Evolutionary conservation across 2,113 vertebrate species (phyloP), one percentile per base, ranked within the genome.

Genomic region (Alethe castanea): DNA sequence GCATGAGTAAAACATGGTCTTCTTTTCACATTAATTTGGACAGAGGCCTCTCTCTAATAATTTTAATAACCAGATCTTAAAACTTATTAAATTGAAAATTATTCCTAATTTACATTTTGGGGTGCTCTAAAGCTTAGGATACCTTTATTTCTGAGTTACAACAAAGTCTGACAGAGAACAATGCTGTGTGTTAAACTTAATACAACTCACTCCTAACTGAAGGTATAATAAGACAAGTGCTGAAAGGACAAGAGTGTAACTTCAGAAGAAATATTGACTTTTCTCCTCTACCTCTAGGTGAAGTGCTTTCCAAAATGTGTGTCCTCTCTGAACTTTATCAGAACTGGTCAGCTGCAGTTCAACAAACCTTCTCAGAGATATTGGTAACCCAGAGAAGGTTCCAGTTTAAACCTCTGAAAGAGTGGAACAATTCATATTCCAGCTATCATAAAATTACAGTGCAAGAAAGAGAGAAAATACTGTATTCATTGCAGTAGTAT

Each of bases 401-500:
- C 17, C 48, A 38, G 11, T 10, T 77, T 64, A 56, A 57, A 66
- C 18, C 33, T 25, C 31, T 53, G 54, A 65, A 57, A 25, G 56
- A 80, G 16, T 23, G 29, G 60, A 90, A 80, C 88, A 66, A 82
- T 73, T 89, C 25, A 48, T 88, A 57, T 70, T 79, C 47, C 36
- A 23, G 7, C 9, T 57, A 56, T 52, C 69, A 69, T 36, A 93
- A 94, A 89, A 59, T 29, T 31, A 57, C 42, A 72, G 40, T 19
- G 33, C 8, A 7, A 86, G 54, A 81, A 7, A 62, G 61, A 65
- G n/a, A 93, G 33, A 72, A 91, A 92, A 47, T 1, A 1, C 50
- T 50, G 61, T 33, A 65, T 86, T 95, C 84, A 71, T 76, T 53
- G 31, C 56, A 90, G 38, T 74, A 95, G 93, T 69, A 81, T 94